Evolutionary conservation across 2,797 vertebrate genomes (phyloP).

Genomic region (Ispidina picta): DNA sequence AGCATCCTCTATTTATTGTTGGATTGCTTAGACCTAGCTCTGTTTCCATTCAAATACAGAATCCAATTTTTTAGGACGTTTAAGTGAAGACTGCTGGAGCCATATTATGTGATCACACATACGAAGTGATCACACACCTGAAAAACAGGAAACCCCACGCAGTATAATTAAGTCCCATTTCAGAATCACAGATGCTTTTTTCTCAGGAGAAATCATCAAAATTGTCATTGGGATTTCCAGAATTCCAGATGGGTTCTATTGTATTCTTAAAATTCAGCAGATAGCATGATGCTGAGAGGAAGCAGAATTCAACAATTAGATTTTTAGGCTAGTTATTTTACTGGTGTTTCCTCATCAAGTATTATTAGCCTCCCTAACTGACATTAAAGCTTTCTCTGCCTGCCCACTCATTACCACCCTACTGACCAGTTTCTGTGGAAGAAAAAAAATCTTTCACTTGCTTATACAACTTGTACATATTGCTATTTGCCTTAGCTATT

Average conservation of each 20-base stretch:
- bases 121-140: not conserved
- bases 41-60: not conserved
- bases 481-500: not conserved
- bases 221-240: not conserved
- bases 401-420: not conserved
- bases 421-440: not conserved
- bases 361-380: not conserved
- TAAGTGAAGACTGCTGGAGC: not conserved
- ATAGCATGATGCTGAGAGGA: not conserved
- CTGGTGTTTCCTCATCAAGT: not conserved
- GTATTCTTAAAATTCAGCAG: not conserved
- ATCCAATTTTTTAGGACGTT: not conserved
- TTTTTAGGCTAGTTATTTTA: not conserved
- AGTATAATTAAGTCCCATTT: not conserved
- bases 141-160: not conserved
- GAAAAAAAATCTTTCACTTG: not conserved
- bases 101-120: not conserved
- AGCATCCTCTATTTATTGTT: not conserved
- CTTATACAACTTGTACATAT: not conserved
- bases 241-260: not conserved
- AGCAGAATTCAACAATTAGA: not conserved
- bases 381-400: not conserved
- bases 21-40: not conserved
- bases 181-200: not conserved
- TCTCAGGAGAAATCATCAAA: not conserved